Conservation (phyloP, 2,888 invertebrate genomes). For the Caenorhabditis afra region DNA sequence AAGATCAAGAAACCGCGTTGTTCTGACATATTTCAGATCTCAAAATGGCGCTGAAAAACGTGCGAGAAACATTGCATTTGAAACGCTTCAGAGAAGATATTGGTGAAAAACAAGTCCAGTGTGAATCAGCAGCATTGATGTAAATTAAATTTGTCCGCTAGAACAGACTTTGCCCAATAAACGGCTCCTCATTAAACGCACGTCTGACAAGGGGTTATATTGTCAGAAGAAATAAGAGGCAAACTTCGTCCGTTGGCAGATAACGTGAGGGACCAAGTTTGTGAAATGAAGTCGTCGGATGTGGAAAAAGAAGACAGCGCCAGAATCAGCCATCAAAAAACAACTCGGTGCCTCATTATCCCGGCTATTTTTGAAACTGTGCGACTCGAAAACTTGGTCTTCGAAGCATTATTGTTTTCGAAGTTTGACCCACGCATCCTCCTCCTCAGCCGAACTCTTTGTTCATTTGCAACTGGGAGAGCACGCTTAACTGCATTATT, state of each 20-base stretch:
- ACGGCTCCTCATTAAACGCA: constrained; percentile 5
- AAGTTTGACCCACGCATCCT: background rate
- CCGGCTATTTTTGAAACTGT: constrained; percentile 13
- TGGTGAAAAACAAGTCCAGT: constrained; percentile 14
- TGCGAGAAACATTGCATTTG: constrained; percentile 18
- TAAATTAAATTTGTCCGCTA: constrained; percentile 47
- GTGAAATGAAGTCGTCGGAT: background rate
- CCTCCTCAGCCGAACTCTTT: background rate
- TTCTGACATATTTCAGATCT: background rate
- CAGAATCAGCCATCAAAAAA: constrained; percentile 14
- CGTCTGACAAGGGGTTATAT: too few species aligned
- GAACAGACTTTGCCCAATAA: constrained; percentile 13
- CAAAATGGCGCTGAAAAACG: background rate
- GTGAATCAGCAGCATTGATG: constrained; percentile 38
- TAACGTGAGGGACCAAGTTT: too few species aligned
- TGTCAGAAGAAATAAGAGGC: too few species aligned
- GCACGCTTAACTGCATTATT: constrained; percentile 1
- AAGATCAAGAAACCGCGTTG: too few species aligned
- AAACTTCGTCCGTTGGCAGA: too few species aligned
- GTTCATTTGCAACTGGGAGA: background rate
- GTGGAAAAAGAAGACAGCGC: background rate
- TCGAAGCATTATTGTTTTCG: constrained; percentile 5
- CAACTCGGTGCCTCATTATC: constrained; percentile 4
- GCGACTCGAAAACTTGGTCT: background rate
- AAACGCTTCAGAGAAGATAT: constrained; percentile 18